phyloP scores from a whole-genome alignment of 2,797 vertebrate genomes.

The Crocidura indochinensis region DNA sequence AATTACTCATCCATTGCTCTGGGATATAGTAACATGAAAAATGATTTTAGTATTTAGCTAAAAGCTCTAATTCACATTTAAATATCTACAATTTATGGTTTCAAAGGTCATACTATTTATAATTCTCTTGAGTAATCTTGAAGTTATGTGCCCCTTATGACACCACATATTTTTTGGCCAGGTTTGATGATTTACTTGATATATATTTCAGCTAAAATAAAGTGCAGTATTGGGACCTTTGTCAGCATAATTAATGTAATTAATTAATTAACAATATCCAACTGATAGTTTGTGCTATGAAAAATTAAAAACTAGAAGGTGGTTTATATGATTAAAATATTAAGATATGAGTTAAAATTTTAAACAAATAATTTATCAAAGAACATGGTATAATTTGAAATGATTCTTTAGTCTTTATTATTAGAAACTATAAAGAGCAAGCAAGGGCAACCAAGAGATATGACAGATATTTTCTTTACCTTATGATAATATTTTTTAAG shows the following conservation, averaged over 20 bases:
- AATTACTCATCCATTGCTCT: slow-evolving; percentile 63
- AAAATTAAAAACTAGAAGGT: slow-evolving; percentile 79
- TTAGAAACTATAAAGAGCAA: slow-evolving; percentile 68
- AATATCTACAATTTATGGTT: slow-evolving; percentile 84
- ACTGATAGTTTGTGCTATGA: slow-evolving; percentile 80
- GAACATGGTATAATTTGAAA: slow-evolving; percentile 39
- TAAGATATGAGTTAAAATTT: slow-evolving; percentile 64
- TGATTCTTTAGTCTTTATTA: slow-evolving; percentile 17
- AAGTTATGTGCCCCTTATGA: slow-evolving; percentile 45
- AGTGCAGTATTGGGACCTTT: slow-evolving; percentile 84
- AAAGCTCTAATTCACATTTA: slow-evolving; percentile 84
- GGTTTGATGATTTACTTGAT: slow-evolving; percentile 87
- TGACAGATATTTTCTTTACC: slow-evolving; percentile 48
- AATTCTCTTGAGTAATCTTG: slow-evolving; percentile 84
- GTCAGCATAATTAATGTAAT: slow-evolving; percentile 84
- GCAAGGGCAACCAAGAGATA: neutral
- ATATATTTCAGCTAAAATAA: slow-evolving; percentile 87
- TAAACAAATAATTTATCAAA: slow-evolving; percentile 67
- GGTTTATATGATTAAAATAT: slow-evolving; percentile 76
- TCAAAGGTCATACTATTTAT: slow-evolving; percentile 87
- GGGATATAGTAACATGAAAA: slow-evolving; percentile 73
- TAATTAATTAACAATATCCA: slow-evolving; percentile 83
- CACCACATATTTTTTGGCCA: slow-evolving; percentile 75
- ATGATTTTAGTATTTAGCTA: slow-evolving; percentile 83
- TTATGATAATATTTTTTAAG: neutral